Percentiles rank a stretch among this genome's conserved stretches.
phyloP scores from a whole-genome alignment of 1,140 invertebrate genomes.

The Sycophila sp. region DNA sequence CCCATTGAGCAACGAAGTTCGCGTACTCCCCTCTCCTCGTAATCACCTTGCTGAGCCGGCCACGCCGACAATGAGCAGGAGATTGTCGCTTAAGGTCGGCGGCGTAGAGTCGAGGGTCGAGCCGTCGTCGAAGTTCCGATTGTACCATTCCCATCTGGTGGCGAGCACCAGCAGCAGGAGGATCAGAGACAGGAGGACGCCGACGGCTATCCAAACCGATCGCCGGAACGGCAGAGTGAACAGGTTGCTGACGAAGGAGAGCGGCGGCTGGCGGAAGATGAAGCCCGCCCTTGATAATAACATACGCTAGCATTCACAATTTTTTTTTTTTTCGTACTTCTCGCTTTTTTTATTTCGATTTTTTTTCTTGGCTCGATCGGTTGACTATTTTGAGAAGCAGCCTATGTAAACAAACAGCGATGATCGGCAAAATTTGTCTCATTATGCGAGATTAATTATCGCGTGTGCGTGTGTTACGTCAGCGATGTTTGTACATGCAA shows the following conservation, averaged over 20 bases:
- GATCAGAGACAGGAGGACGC: neutral
- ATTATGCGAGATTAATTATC: too few species aligned
- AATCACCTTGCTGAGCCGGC: slow-evolving; percentile 54
- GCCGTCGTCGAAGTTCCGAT: slow-evolving; percentile 57
- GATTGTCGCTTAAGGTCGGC: slow-evolving; percentile 49
- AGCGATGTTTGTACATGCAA: too few species aligned
- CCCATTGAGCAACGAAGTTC: too few species aligned
- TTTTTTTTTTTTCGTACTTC: too few species aligned
- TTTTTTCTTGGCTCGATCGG: too few species aligned
- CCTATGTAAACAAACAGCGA: too few species aligned
- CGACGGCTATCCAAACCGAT: slow-evolving; percentile 69
- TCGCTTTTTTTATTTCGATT: too few species aligned
- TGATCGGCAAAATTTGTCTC: too few species aligned
- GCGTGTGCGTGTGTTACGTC: too few species aligned
- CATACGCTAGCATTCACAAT: too few species aligned
- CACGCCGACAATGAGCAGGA: slow-evolving; percentile 52
- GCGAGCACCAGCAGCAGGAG: neutral
- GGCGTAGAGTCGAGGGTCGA: slow-evolving; percentile 17
- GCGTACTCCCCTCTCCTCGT: too few species aligned
- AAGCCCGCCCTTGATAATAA: slow-evolving; percentile 70
- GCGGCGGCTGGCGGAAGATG: slow-evolving; percentile 73
- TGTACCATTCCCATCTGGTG: slow-evolving; percentile 25
- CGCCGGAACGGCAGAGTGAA: slow-evolving; percentile 72
- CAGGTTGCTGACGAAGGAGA: slow-evolving; percentile 74
- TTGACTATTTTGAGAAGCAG: too few species aligned